Base-by-base conservation (phyloP, 1,140 invertebrate species). In the Apis cerana region DNA sequence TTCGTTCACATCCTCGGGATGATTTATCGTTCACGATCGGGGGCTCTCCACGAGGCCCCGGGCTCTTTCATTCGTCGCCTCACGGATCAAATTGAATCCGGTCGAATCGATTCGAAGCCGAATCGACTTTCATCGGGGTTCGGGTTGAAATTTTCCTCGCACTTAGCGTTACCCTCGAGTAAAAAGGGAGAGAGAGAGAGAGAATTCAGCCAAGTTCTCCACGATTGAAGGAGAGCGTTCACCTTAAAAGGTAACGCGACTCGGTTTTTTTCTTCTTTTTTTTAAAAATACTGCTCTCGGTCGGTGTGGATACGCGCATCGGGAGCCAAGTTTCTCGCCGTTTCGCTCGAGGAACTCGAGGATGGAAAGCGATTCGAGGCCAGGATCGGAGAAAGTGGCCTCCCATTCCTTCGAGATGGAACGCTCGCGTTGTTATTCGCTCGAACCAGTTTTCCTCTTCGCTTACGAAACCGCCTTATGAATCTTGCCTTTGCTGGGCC, bases 381-480 rank as follows among this genome's bases (percentile, higher is more conserved):
- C 21, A 19, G 9, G 1, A 21, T n/a, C 33, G 33, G n/a, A 2
- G 52, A 65, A 58, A 81, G 75, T 75, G 43, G 58, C 50, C 68
- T 76, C n/a, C 58, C 68, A 1, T 27, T 27, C 78, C 76, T 71
- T 61, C 52, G 52, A 80, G 86, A 70, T 54, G 79, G 56, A 56
- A 64, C 50, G 56, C 19, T 82, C 81, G 84, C 86, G 67, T 87
- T 78, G 86, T 90, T 90, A 90, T 90, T 90, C 89, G 87, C 89
- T 90, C 80, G 89, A 80, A 77, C 88, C 88, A 89, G n/a, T 50
- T 56, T 56, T 11, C 12, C 8, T 23, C 56, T 1, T n/a, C n/a
- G n/a, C n/a, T n/a, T n/a, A n/a, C n/a, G 11, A 74, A 27, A 56
- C 19, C 67, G 67, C 17, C 11, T 54, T 19, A 12, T 71, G 15